phyloP scores from a whole-genome alignment of 2,797 vertebrate genomes.

The Sebastes elongatus region DNA sequence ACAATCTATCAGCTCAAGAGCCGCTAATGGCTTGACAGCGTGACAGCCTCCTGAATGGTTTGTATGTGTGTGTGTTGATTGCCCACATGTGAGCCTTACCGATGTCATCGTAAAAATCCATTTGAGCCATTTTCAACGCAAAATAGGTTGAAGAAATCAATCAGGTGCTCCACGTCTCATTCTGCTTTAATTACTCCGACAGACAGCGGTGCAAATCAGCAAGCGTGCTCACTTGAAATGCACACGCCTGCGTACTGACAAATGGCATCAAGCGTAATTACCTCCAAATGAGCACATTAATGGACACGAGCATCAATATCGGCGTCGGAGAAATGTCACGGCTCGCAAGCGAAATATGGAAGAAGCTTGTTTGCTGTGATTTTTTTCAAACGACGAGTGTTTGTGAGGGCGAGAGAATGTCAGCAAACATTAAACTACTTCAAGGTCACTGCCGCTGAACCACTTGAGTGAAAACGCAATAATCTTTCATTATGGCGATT shows the following conservation, averaged over 20 bases:
- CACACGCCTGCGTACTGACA: conserved; percentile 51
- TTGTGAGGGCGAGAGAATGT: background rate
- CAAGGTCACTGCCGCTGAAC: background rate
- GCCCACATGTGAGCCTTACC: background rate
- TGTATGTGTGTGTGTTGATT: background rate
- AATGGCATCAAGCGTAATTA: conserved; percentile 63
- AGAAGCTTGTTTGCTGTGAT: conserved; percentile 4
- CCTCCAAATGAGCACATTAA: conserved; percentile 69
- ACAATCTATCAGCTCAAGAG: conserved; percentile 30
- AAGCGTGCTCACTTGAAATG: conserved; percentile 22
- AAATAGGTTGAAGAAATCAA: conserved; percentile 67
- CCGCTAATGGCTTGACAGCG: conserved; percentile 21
- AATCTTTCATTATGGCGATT: conserved; percentile 15
- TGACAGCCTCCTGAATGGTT: conserved; percentile 9
- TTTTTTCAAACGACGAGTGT: background rate
- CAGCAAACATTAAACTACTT: conserved; percentile 1
- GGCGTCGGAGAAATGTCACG: conserved; percentile 23
- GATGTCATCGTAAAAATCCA: conserved; percentile 46
- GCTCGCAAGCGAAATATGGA: conserved; percentile 29
- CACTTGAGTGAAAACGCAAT: background rate
- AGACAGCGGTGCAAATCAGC: conserved; percentile 60
- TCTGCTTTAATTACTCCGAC: conserved; percentile 72
- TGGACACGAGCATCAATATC: conserved; percentile 45
- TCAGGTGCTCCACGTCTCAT: conserved; percentile 45
- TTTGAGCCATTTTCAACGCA: conserved; percentile 57